phyloP scores from a whole-genome alignment of 2,797 vertebrate genomes.

The Pitangus sulphuratus region DNA sequence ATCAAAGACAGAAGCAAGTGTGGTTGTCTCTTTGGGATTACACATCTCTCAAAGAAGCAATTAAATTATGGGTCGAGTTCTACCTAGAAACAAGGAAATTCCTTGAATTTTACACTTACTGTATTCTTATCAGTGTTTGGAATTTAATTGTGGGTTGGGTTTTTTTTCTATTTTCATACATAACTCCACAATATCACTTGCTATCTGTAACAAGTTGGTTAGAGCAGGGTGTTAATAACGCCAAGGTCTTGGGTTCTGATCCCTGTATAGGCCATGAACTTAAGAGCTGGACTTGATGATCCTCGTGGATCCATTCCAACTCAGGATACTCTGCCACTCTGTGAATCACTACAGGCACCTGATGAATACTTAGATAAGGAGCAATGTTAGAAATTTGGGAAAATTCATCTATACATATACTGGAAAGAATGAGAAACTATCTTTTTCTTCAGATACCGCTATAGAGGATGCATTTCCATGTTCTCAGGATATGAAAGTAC shows the following conservation, averaged over 20 bases:
- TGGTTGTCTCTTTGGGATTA: not conserved
- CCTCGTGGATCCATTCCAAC: not conserved
- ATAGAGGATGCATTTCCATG: not conserved
- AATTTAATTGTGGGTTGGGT: accelerated
- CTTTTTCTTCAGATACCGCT: not conserved
- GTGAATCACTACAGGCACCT: not conserved
- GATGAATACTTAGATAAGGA: not conserved
- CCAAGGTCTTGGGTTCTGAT: not conserved
- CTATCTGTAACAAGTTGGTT: not conserved
- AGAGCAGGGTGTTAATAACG: not conserved
- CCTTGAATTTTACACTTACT: not conserved
- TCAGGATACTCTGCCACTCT: not conserved
- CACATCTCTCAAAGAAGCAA: not conserved
- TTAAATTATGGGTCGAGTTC: not conserved
- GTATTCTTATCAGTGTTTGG: not conserved
- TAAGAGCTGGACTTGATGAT: not conserved
- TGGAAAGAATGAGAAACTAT: not conserved
- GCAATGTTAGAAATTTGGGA: not conserved
- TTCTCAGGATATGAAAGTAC: not conserved
- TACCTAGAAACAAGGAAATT: not conserved
- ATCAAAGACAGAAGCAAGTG: not conserved
- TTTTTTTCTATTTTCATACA: not conserved
- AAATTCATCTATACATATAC: not conserved
- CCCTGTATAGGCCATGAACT: not conserved
- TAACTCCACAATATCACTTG: not conserved